Evolutionary conservation across 2,888 invertebrate species (phyloP).

Genomic region (Eremobia ochroleuca): DNA sequence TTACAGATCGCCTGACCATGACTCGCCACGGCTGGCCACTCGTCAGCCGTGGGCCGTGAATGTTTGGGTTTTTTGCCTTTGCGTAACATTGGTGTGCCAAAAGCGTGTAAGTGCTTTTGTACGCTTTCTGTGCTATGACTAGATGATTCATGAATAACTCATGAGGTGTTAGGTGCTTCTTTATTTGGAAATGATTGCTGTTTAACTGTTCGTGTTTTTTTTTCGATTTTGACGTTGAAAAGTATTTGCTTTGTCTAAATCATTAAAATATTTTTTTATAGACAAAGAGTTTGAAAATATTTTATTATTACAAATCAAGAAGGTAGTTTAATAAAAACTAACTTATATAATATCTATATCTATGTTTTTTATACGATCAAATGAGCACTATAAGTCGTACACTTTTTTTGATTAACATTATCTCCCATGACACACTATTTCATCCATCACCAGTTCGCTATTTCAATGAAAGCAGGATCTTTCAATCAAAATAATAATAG

Average conservation of each 20-base stretch:
- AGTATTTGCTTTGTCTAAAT: background rate
- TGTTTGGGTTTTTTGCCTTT: slow-evolving; percentile 65
- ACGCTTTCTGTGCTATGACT: slow-evolving; percentile 18
- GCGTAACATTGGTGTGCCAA: slow-evolving; percentile 58
- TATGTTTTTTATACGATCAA: too few relatives aligned
- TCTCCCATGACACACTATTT: background rate
- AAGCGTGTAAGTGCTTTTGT: slow-evolving; percentile 27
- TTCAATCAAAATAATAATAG: background rate
- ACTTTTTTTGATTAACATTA: slow-evolving; percentile 16
- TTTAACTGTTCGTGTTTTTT: background rate
- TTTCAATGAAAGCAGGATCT: slow-evolving; percentile 14
- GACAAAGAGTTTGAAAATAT: background rate
- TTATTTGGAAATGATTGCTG: background rate
- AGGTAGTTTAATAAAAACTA: too few relatives aligned
- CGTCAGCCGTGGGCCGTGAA: slow-evolving; percentile 52
- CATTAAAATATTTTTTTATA: background rate
- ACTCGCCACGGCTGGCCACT: slow-evolving; percentile 41
- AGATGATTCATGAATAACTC: slow-evolving; percentile 41
- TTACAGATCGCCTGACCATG: slow-evolving; percentile 61
- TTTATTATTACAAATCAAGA: background rate
- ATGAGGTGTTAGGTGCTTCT: slow-evolving; percentile 22
- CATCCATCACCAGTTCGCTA: background rate
- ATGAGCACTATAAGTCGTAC: too few relatives aligned
- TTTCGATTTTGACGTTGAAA: background rate
- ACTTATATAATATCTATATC: too few relatives aligned